Percentiles rank a stretch among this genome's conserved stretches.
These are phyloP conservation scores for Stenotaenia linearis DNA, from an alignment of 2,888 invertebrate species.

Conservation along the genomic window DNA sequence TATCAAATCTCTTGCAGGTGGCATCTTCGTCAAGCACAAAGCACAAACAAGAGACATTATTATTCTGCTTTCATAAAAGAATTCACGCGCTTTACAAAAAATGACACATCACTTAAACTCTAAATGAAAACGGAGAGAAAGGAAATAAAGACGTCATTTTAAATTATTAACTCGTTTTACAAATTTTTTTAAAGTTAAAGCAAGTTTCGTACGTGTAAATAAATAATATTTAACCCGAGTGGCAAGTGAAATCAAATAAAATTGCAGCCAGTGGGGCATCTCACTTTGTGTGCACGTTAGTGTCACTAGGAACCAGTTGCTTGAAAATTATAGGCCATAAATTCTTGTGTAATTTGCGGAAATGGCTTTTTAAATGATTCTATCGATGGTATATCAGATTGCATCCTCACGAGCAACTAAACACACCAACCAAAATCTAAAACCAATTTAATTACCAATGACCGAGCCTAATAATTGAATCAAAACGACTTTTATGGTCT, in stretches of 20 bases:
- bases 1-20: slow-evolving; percentile 26
- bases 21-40: slow-evolving; percentile 27
- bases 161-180: neutral
- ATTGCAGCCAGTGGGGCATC: slow-evolving; percentile 21
- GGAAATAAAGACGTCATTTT: neutral
- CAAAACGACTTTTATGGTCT: neutral
- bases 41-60: slow-evolving; percentile 19
- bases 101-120: neutral
- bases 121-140: neutral
- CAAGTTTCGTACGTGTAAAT: neutral
- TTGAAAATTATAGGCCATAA: slow-evolving; percentile 34
- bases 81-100: neutral
- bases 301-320: slow-evolving; percentile 33
- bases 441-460: slow-evolving; percentile 30
- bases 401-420: slow-evolving; percentile 19
- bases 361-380: slow-evolving; percentile 33
- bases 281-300: slow-evolving; percentile 19
- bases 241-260: slow-evolving; percentile 21
- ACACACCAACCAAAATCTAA: slow-evolving; percentile 17
- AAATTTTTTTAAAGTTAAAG: neutral
- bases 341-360: slow-evolving; percentile 30
- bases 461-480: neutral
- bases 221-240: slow-evolving; percentile 1
- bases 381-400: slow-evolving; percentile 30
- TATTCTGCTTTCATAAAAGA: neutral